Evolutionary conservation across 2,888 invertebrate species (phyloP).

Genomic region (Nephrotoma guestfalica): DNA sequence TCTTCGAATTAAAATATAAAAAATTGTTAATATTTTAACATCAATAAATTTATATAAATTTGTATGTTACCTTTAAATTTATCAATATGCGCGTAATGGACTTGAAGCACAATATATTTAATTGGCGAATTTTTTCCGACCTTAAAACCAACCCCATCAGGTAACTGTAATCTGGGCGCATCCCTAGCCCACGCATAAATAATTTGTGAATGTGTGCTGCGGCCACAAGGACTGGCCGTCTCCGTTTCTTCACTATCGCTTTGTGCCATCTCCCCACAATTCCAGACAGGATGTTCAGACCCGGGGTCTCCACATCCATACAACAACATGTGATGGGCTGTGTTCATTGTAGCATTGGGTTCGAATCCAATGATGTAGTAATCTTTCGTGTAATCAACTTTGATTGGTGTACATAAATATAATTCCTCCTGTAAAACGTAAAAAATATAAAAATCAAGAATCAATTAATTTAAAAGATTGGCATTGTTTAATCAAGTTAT

Average conservation of each 20-base stretch:
- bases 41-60: background rate
- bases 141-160: constrained; percentile 81
- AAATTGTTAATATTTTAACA: background rate
- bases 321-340: constrained; percentile 85
- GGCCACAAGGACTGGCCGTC: constrained; percentile 58
- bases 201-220: constrained; percentile 52
- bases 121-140: constrained; percentile 72
- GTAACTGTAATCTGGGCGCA: constrained; percentile 67
- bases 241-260: constrained; percentile 31
- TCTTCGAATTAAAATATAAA: constrained; percentile 37
- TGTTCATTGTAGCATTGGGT: constrained; percentile 81
- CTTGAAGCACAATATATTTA: constrained; percentile 83
- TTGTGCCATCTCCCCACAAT: constrained; percentile 84
- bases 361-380: constrained; percentile 86
- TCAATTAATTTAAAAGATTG: background rate
- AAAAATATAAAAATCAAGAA: constrained; percentile 8
- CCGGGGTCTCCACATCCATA: constrained; percentile 70
- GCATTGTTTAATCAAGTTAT: background rate
- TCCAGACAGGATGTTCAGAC: constrained; percentile 46
- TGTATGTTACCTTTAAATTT: constrained; percentile 41
- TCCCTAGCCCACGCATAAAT: constrained; percentile 92
- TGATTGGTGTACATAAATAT: constrained; percentile 82
- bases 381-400: constrained; percentile 56
- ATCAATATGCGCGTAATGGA: constrained; percentile 63
- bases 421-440: constrained; percentile 64